Conservation (phyloP, 2,888 invertebrate species). For the Drosophila imparisetae region DNA sequence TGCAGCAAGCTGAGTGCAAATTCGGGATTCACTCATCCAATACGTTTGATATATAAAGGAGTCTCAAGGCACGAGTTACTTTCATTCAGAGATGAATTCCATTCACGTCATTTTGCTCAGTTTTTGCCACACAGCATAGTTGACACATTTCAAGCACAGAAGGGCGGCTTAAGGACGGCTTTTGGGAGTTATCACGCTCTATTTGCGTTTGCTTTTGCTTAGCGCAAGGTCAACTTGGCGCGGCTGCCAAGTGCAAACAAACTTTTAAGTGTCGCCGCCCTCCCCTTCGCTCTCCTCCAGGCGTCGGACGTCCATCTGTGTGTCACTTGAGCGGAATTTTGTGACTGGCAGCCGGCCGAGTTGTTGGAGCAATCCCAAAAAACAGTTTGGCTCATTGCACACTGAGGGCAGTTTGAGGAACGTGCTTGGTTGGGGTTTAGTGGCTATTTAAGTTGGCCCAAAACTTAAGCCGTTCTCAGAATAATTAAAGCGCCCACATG, state of each 20-base stretch:
- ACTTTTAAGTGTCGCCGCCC: slow-evolving; percentile 65
- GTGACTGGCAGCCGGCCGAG: slow-evolving; percentile 58
- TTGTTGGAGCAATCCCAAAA: slow-evolving; percentile 29
- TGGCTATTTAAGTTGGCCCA: slow-evolving; percentile 67
- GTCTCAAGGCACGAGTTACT: slow-evolving; percentile 1
- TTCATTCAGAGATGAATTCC: slow-evolving; percentile 14
- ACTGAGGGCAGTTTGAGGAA: slow-evolving; percentile 51
- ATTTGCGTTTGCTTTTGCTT: slow-evolving; percentile 54
- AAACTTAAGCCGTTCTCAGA: slow-evolving; percentile 54
- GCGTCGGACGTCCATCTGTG: slow-evolving; percentile 18
- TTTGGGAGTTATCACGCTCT: slow-evolving; percentile 46
- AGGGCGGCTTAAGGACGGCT: not conserved
- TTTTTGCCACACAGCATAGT: slow-evolving; percentile 10
- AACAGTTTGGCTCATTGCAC: slow-evolving; percentile 70
- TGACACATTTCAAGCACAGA: slow-evolving; percentile 7
- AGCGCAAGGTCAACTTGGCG: slow-evolving; percentile 70
- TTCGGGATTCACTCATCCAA: slow-evolving; percentile 8
- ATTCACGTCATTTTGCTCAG: slow-evolving; percentile 17
- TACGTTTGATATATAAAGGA: slow-evolving; percentile 15
- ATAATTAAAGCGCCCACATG: slow-evolving; percentile 73
- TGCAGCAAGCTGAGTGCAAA: slow-evolving; percentile 3
- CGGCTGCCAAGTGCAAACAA: slow-evolving; percentile 69
- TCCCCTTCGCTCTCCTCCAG: not conserved
- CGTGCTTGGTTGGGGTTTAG: slow-evolving; percentile 69
- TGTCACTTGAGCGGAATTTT: slow-evolving; percentile 74